These are phyloP conservation scores for Dynastes hyllus DNA, from an alignment of 2,888 invertebrate species.

Conservation along the genomic window DNA sequence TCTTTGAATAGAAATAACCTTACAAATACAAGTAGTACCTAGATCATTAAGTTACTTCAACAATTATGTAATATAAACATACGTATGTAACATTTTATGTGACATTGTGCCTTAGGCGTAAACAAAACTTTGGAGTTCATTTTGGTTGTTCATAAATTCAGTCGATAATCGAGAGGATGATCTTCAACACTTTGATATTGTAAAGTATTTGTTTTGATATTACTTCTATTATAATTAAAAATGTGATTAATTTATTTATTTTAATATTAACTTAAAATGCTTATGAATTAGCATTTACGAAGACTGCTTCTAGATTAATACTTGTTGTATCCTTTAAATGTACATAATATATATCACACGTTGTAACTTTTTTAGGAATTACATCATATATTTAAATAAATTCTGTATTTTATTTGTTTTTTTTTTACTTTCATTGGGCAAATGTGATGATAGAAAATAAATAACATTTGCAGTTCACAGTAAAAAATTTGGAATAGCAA, in stretches of 20 bases:
- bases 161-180: constrained; percentile 10
- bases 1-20: neutral
- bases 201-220: constrained; percentile 7
- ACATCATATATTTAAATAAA: constrained; percentile 23
- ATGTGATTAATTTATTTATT: constrained; percentile 47
- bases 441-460: too few species aligned
- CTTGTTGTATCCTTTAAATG: constrained; percentile 14
- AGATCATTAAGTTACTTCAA: constrained; percentile 1
- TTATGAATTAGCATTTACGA: constrained; percentile 48
- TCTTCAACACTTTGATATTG: neutral
- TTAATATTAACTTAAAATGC: constrained; percentile 47
- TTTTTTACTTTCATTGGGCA: neutral
- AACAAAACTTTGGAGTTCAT: neutral
- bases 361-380: constrained; percentile 49
- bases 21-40: neutral
- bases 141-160: neutral
- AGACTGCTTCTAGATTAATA: constrained; percentile 51
- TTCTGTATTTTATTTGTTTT: constrained; percentile 1
- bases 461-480: too few species aligned
- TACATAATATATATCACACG: constrained; percentile 41
- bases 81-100: neutral
- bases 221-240: constrained; percentile 7
- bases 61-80: constrained; percentile 5
- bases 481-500: too few species aligned
- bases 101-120: constrained; percentile 19